phyloP scores from a whole-genome alignment of 1,140 invertebrate genomes.

The Dendrolimus kikuchii region DNA sequence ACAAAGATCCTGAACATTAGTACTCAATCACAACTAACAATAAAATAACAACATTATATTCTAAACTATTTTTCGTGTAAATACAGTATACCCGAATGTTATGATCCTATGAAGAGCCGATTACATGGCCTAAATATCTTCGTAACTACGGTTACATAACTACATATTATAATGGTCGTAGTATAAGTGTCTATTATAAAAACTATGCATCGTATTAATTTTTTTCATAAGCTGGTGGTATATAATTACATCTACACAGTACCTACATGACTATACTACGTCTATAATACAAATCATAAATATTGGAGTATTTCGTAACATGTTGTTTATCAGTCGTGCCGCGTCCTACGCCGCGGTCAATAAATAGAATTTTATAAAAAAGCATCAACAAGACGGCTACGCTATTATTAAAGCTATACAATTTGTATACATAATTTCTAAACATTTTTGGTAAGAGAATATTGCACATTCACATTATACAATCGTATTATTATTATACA shows the following conservation, averaged over 20 bases:
- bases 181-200: slow-evolving; percentile 54
- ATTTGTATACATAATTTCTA: slow-evolving; percentile 66
- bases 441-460: slow-evolving; percentile 63
- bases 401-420: slow-evolving; percentile 66
- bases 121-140: slow-evolving; percentile 17
- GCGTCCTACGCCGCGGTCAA: slow-evolving; percentile 56
- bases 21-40: too few species aligned
- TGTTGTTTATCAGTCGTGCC: slow-evolving; percentile 58
- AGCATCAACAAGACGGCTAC: slow-evolving; percentile 69
- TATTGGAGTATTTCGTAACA: slow-evolving; percentile 64
- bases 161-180: slow-evolving; percentile 24
- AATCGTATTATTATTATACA: slow-evolving; percentile 17
- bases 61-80: not conserved
- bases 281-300: slow-evolving; percentile 56
- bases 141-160: slow-evolving; percentile 20
- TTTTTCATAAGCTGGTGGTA: slow-evolving; percentile 42
- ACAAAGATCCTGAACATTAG: slow-evolving; percentile 6
- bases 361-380: slow-evolving; percentile 70
- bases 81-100: slow-evolving; percentile 9
- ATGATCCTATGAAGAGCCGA: slow-evolving; percentile 16
- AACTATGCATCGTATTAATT: slow-evolving; percentile 53
- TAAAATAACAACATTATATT: too few species aligned
- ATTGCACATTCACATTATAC: slow-evolving; percentile 50
- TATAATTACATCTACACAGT: slow-evolving; percentile 25
- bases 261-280: slow-evolving; percentile 30